Evolutionary conservation across 2,888 invertebrate genomes (phyloP).

Genomic region (Caenorhabditis sp.): DNA sequence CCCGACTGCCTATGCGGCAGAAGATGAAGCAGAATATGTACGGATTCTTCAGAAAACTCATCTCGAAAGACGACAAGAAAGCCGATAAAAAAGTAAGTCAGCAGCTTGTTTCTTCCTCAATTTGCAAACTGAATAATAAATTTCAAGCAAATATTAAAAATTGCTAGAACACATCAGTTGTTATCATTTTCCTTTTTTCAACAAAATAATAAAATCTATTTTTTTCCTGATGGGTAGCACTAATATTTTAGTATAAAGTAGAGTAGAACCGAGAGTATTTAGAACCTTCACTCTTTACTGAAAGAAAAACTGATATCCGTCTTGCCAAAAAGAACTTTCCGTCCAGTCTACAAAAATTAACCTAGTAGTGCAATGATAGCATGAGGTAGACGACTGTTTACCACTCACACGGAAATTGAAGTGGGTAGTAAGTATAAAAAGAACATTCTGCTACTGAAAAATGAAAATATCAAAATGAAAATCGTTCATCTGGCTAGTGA

Average conservation of each 20-base stretch:
- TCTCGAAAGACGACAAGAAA: slow-evolving; percentile 50
- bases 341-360: too few species aligned
- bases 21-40: slow-evolving; percentile 42
- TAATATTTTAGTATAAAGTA: too few species aligned
- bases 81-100: slow-evolving; percentile 36
- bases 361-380: neutral
- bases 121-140: too few species aligned
- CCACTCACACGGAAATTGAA: neutral
- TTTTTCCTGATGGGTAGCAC: too few species aligned
- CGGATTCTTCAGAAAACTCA: slow-evolving; percentile 40
- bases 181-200: neutral
- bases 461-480: neutral
- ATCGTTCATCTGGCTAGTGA: neutral
- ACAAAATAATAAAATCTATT: neutral
- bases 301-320: too few species aligned
- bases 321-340: too few species aligned
- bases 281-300: too few species aligned
- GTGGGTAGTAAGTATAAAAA: neutral
- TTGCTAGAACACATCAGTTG: neutral
- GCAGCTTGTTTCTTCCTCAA: neutral
- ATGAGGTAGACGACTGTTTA: neutral
- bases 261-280: too few species aligned
- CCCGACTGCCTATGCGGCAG: neutral
- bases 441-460: neutral
- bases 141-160: too few species aligned